phyloP scores from a whole-genome alignment of 2,888 invertebrate genomes.

The Lithophane semibrunnea region DNA sequence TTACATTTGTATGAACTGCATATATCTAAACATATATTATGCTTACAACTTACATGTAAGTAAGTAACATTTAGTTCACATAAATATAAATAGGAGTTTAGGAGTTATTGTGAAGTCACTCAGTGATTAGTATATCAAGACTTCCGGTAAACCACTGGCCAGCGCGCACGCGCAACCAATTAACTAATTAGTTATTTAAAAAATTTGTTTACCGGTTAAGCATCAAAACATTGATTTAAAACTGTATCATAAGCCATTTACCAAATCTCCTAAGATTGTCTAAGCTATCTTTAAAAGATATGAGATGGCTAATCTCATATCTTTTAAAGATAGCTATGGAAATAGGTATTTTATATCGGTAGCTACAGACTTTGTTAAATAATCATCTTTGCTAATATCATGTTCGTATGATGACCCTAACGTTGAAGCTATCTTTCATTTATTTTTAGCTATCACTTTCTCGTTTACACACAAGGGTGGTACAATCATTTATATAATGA shows the following conservation, averaged over 20 bases:
- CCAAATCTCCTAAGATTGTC: background rate
- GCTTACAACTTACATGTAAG: conserved; percentile 31
- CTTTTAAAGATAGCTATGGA: background rate
- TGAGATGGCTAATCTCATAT: no score
- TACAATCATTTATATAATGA: background rate
- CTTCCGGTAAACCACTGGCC: no score
- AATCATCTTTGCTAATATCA: conserved; percentile 4
- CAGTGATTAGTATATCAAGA: conserved; percentile 41
- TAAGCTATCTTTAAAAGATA: background rate
- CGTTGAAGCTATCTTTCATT: background rate
- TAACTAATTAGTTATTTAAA: no score
- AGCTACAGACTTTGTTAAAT: conserved; percentile 12
- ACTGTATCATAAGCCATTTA: background rate
- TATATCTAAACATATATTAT: conserved; percentile 47
- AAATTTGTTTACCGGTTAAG: no score
- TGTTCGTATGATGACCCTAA: conserved; percentile 26
- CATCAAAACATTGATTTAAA: background rate
- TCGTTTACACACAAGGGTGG: background rate
- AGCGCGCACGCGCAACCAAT: no score
- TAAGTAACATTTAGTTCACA: conserved; percentile 30
- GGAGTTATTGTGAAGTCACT: conserved; percentile 22
- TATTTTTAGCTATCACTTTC: conserved; percentile 26
- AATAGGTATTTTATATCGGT: background rate
- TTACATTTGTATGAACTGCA: conserved; percentile 28
- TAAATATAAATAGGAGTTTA: background rate